These are phyloP conservation scores for Percopsis transmontana DNA, from an alignment of 2,113 vertebrate species.

Conservation along the genomic window DNA sequence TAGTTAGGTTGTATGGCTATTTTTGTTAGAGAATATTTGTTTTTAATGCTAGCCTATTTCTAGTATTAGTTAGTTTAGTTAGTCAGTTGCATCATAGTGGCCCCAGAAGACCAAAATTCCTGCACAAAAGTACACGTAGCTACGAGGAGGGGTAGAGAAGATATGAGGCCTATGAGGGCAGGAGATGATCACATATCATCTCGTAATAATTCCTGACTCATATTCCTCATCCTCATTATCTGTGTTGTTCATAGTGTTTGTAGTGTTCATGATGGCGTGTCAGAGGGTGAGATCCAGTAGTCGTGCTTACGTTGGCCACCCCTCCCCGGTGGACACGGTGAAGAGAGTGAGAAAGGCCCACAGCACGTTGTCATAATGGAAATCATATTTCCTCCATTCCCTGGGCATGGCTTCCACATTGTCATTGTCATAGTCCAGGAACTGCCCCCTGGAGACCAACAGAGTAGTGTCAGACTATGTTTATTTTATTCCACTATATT, in stretches of 20 bases:
- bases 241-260: not conserved
- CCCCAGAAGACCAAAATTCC: too few relatives aligned
- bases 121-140: too few relatives aligned
- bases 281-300: not conserved
- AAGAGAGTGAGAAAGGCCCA: slow-evolving; percentile 96
- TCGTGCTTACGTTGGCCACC: slow-evolving; percentile 93
- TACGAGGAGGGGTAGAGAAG: too few relatives aligned
- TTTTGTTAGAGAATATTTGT: too few relatives aligned
- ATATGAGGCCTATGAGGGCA: too few relatives aligned
- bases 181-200: too few relatives aligned
- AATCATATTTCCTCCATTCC: slow-evolving; percentile 94
- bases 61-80: too few relatives aligned
- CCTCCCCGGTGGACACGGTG: slow-evolving; percentile 95
- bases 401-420: slow-evolving; percentile 87
- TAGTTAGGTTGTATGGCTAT: too few relatives aligned
- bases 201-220: too few relatives aligned
- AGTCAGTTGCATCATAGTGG: too few relatives aligned
- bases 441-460: slow-evolving; percentile 84
- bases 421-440: slow-evolving; percentile 90
- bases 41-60: too few relatives aligned
- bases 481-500: not conserved
- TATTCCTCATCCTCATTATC: too few relatives aligned
- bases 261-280: not conserved
- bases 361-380: slow-evolving; percentile 96
- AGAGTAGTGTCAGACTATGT: not conserved